Evolutionary conservation across 2,797 vertebrate genomes (phyloP).

Genomic region (Monodelphis domestica): DNA sequence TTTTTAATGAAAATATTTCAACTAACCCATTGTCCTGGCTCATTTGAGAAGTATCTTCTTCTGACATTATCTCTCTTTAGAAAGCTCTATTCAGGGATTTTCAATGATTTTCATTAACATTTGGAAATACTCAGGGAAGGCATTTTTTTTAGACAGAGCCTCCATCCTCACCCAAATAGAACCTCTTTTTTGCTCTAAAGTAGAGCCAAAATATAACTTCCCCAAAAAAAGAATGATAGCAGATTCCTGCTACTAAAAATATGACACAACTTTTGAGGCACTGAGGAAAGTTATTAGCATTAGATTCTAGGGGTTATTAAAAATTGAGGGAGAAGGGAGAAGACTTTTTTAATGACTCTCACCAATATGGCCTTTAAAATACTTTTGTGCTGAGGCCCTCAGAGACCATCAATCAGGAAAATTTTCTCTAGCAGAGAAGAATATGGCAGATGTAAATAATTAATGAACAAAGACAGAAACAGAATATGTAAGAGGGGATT

Average conservation of each 20-base stretch:
- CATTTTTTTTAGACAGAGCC: background rate
- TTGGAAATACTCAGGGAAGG: background rate
- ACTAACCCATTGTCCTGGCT: background rate
- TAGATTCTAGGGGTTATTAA: slow-evolving; percentile 57
- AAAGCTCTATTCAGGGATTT: background rate
- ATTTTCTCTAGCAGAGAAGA: slow-evolving; percentile 47
- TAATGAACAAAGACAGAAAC: slow-evolving; percentile 42
- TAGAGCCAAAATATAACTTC: slow-evolving; percentile 43
- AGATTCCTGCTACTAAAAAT: slow-evolving; percentile 4
- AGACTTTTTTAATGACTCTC: slow-evolving; percentile 40
- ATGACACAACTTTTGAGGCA: slow-evolving; percentile 11
- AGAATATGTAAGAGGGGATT: slow-evolving; percentile 11
- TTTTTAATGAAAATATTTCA: background rate
- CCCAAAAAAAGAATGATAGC: slow-evolving; percentile 20
- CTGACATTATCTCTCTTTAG: background rate
- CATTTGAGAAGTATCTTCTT: background rate
- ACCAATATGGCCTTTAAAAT: slow-evolving; percentile 60
- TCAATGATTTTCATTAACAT: background rate
- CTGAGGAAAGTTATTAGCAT: slow-evolving; percentile 53
- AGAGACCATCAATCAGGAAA: slow-evolving; percentile 64
- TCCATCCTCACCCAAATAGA: background rate
- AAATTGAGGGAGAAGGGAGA: slow-evolving; percentile 49
- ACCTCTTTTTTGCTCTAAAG: slow-evolving; percentile 32
- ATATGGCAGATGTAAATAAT: slow-evolving; percentile 56
- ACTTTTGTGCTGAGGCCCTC: slow-evolving; percentile 6